Conservation (phyloP, 2,888 invertebrate species). For the Amiota mariae region DNA sequence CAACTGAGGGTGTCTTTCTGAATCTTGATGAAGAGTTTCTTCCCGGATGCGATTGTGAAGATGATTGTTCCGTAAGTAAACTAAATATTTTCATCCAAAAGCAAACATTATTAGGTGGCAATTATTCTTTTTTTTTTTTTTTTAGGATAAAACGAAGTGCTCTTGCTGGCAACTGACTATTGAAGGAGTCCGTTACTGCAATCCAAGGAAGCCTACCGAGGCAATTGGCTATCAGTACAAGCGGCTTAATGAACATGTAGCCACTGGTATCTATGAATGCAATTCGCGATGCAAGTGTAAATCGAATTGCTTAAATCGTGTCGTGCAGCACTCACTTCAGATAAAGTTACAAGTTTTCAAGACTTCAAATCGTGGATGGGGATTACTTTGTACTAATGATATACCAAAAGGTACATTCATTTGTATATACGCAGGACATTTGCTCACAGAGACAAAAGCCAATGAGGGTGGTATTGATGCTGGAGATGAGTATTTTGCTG, state of each 20-base stretch:
- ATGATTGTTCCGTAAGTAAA: no score
- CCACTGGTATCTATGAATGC: conserved; percentile 97
- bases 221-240: conserved; percentile 89
- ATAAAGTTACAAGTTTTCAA: conserved; percentile 94
- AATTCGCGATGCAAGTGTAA: conserved; percentile 92
- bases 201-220: conserved; percentile 75
- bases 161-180: conserved; percentile 92
- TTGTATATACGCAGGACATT: conserved; percentile 94
- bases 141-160: no score
- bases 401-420: conserved; percentile 96
- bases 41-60: no score
- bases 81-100: no score
- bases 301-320: conserved; percentile 90
- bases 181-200: conserved; percentile 80
- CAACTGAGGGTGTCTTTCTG: conserved; percentile 88
- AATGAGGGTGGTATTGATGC: conserved; percentile 88
- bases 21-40: conserved; percentile 90
- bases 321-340: conserved; percentile 93
- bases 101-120: no score
- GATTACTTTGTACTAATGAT: conserved; percentile 94
- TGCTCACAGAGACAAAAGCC: conserved; percentile 92
- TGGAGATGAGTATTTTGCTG: conserved; percentile 98
- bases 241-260: conserved; percentile 86
- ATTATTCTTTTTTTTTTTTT: no score
- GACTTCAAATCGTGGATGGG: conserved; percentile 96